These are phyloP conservation scores for Odobenus rosmarus DNA, from an alignment of 2,113 vertebrate species.

Conservation along the genomic window DNA sequence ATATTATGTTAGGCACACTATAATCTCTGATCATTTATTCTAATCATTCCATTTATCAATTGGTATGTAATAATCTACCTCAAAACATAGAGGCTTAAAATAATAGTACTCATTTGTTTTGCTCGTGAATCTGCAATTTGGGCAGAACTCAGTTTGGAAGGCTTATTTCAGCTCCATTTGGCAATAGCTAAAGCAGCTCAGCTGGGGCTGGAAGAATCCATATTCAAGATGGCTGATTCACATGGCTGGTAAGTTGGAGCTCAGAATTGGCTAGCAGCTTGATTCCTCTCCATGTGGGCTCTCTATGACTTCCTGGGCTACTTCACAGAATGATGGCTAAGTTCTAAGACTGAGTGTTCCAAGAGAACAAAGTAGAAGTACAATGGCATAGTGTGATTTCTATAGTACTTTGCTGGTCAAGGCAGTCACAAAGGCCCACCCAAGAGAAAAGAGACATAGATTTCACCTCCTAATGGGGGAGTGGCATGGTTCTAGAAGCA, in stretches of 20 bases:
- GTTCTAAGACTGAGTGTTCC: not conserved
- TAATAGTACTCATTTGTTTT: not conserved
- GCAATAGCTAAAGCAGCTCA: not conserved
- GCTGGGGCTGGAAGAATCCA: not conserved
- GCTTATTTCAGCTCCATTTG: not conserved
- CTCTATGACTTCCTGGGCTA: not conserved
- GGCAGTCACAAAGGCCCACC: not conserved
- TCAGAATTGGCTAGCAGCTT: not conserved
- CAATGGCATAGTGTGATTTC: not conserved
- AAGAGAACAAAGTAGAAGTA: not conserved
- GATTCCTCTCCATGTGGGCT: not conserved
- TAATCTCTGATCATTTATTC: slow-evolving; percentile 2
- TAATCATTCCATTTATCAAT: not conserved
- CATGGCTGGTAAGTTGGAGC: not conserved
- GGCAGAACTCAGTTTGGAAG: not conserved
- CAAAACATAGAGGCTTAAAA: slow-evolving; percentile 9
- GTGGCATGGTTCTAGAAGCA: not conserved
- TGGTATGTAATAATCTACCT: not conserved
- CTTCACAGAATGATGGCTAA: not conserved
- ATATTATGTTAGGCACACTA: not conserved
- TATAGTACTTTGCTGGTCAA: not conserved
- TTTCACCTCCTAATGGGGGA: not conserved
- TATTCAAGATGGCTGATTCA: not conserved
- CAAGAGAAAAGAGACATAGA: not conserved
- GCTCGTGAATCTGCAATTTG: not conserved